Evolutionary conservation across 2,888 invertebrate species (phyloP).

Genomic region (Agrochola macilenta): DNA sequence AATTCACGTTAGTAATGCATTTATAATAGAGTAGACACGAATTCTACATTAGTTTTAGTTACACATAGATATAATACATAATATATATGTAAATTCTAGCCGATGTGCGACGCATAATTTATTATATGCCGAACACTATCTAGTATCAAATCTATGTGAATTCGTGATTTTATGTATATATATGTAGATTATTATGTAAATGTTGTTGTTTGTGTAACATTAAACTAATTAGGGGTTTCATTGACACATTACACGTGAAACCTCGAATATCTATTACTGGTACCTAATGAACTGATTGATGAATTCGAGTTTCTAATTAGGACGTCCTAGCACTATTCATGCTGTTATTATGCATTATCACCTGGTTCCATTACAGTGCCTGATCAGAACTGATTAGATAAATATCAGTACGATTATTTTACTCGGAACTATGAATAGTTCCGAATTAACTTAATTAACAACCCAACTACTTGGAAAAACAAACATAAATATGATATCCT

Average conservation of each 20-base stretch:
- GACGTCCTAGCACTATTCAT: neutral
- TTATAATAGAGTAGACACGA: conserved; percentile 37
- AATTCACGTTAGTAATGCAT: conserved; percentile 3
- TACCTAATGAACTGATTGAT: conserved; percentile 6
- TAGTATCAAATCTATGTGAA: conserved; percentile 7
- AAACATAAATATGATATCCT: too few relatives aligned
- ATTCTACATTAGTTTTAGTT: conserved; percentile 34
- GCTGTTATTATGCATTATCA: neutral
- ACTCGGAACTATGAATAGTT: too few relatives aligned
- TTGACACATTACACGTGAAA: conserved; percentile 15
- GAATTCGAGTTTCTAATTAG: neutral
- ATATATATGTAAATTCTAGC: conserved; percentile 42
- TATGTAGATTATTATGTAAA: conserved; percentile 26
- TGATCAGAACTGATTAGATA: neutral
- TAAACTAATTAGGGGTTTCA: conserved; percentile 15
- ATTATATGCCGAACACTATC: conserved; percentile 11
- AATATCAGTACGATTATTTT: neutral
- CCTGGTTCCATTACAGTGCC: neutral
- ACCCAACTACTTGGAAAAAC: too few relatives aligned
- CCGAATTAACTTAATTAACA: too few relatives aligned
- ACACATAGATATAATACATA: conserved; percentile 13
- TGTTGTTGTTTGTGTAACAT: conserved; percentile 21
- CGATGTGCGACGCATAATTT: conserved; percentile 42
- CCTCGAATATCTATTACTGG: neutral
- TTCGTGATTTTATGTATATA: conserved; percentile 28